phyloP scores from a whole-genome alignment of 2,113 vertebrate genomes.

The Peucedramus taeniatus region DNA sequence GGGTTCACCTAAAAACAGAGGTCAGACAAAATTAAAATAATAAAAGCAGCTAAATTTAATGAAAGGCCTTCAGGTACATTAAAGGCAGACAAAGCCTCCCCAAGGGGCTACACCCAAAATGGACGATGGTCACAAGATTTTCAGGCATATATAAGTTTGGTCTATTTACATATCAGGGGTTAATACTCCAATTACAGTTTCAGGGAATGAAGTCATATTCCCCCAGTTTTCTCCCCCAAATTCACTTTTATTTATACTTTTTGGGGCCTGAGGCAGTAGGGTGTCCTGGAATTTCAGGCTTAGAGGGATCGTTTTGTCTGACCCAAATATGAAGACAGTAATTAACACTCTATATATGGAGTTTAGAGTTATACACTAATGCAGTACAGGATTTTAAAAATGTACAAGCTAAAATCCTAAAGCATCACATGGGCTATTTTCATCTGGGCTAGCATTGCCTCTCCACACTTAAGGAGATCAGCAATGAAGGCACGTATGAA shows the following conservation, averaged over 20 bases:
- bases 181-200: background rate
- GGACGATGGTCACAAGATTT: rapidly evolving
- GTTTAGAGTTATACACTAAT: background rate
- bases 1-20: background rate
- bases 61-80: background rate
- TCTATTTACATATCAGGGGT: background rate
- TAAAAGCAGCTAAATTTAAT: background rate
- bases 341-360: background rate
- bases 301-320: background rate
- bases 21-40: background rate
- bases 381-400: too few relatives aligned
- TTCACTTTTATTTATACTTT: background rate
- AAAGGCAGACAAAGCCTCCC: background rate
- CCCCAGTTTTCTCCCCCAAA: background rate
- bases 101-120: too few relatives aligned
- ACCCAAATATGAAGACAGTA: background rate
- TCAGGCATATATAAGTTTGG: background rate
- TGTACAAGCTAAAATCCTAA: background rate
- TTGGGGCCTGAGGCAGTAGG: background rate
- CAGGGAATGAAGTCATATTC: background rate
- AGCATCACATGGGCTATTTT: rapidly evolving
- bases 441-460: background rate
- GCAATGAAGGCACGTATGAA: background rate
- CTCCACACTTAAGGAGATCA: background rate
- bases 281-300: background rate